phyloP scores from a whole-genome alignment of 35 echinoderm and acorn worm species.

The Apostichopus parvimensis region DNA sequence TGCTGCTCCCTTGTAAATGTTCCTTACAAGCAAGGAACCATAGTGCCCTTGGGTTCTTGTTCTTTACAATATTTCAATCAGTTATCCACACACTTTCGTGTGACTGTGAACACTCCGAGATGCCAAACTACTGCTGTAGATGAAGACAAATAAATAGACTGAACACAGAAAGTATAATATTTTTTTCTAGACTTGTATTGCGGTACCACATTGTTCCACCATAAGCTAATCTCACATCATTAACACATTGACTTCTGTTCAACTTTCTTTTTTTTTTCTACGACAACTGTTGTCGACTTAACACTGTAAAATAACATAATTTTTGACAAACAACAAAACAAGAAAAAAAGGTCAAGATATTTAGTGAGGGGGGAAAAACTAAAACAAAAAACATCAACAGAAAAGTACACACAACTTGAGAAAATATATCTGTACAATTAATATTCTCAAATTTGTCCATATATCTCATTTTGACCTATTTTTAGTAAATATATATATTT shows the following conservation, averaged over 20 bases:
- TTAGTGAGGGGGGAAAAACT: not conserved
- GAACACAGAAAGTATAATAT: not conserved
- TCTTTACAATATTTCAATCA: too few species aligned
- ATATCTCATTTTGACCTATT: constrained; percentile 42
- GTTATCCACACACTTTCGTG: too few species aligned
- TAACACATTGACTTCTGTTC: constrained; percentile 45
- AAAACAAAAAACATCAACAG: constrained; percentile 9
- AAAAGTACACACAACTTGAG: constrained; percentile 39
- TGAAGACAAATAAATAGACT: too few species aligned
- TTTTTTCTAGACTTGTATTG: constrained; percentile 30
- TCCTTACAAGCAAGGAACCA: too few species aligned
- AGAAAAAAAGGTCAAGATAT: not conserved
- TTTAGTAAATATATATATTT: constrained; percentile 43
- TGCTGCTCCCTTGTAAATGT: too few species aligned
- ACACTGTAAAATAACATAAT: constrained; percentile 12
- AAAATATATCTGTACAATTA: constrained; percentile 48
- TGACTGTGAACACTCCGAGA: too few species aligned
- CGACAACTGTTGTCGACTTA: constrained; percentile 11
- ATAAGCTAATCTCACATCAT: constrained; percentile 47
- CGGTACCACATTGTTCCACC: constrained; percentile 3
- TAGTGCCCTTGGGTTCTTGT: too few species aligned
- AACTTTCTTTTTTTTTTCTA: constrained; percentile 1
- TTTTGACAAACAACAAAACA: too few species aligned
- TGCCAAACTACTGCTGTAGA: too few species aligned
- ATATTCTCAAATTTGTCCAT: constrained; percentile 47